Conservation (phyloP, 2,113 vertebrate species). For the Mixornis gularis region DNA sequence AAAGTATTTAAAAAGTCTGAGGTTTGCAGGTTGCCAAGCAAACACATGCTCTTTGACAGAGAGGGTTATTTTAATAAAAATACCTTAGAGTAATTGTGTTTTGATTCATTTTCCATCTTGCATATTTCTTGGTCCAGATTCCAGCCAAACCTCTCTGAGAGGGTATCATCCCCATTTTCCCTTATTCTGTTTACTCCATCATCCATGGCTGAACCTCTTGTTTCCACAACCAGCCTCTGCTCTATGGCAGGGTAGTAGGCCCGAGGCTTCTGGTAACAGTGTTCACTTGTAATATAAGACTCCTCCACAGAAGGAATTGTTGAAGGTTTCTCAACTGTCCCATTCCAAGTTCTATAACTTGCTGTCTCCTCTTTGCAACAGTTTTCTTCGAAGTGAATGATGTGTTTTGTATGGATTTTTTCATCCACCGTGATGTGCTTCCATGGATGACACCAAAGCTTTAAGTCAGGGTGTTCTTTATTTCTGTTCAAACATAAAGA, state of each 20-base stretch:
- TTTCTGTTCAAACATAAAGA: conserved; percentile 71
- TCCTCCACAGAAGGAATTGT: conserved; percentile 79
- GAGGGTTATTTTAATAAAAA: not conserved
- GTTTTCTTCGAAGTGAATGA: conserved; percentile 68
- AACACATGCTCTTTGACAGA: not conserved
- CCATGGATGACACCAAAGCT: conserved; percentile 94
- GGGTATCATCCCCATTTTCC: conserved; percentile 78
- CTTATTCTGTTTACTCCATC: conserved; percentile 80
- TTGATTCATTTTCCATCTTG: conserved; percentile 68
- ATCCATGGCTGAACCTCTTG: conserved; percentile 82
- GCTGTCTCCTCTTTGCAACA: conserved; percentile 67
- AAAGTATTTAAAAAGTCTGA: not conserved
- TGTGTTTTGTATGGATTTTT: conserved; percentile 68
- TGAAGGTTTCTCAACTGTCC: conserved; percentile 66
- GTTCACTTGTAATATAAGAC: conserved; percentile 95
- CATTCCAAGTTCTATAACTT: conserved; percentile 76
- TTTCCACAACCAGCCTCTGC: conserved; percentile 91
- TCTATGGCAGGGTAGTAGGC: conserved; percentile 90
- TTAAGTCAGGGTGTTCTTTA: conserved; percentile 87
- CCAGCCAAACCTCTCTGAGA: conserved; percentile 80
- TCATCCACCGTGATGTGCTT: conserved; percentile 72
- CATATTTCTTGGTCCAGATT: conserved; percentile 78
- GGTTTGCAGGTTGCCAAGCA: not conserved
- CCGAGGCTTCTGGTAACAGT: conserved; percentile 96
- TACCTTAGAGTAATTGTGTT: conserved; percentile 79